Conservation (phyloP, 2,797 vertebrate genomes). For the Antrozous pallidus region DNA sequence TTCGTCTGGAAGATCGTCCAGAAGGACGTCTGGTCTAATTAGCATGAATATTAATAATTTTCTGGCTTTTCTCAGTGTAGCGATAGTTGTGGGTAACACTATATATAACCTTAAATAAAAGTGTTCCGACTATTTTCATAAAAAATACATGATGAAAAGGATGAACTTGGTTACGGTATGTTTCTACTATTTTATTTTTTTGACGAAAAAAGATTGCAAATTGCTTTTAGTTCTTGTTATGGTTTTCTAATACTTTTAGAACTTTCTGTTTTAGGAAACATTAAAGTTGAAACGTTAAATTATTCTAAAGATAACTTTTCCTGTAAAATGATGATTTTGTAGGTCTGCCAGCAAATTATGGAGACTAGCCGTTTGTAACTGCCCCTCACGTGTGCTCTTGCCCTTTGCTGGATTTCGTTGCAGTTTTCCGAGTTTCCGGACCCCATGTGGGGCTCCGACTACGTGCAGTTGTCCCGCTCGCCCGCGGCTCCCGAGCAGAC, state of each 20-base stretch:
- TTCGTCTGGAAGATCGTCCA: too few relatives aligned
- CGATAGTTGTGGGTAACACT: not conserved
- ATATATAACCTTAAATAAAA: not conserved
- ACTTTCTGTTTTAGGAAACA: not conserved
- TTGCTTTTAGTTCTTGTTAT: not conserved
- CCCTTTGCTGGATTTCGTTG: slow-evolving; percentile 70
- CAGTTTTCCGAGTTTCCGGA: slow-evolving; percentile 96
- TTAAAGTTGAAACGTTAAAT: not conserved
- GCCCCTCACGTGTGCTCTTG: not conserved
- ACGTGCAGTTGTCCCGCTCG: slow-evolving; percentile 88
- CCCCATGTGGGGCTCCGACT: slow-evolving; percentile 95
- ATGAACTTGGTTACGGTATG: not conserved
- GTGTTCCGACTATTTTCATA: not conserved
- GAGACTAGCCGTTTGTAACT: not conserved
- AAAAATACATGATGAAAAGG: not conserved
- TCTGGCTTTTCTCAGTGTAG: not conserved
- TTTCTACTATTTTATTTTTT: not conserved
- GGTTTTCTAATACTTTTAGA: not conserved
- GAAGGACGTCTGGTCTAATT: too few relatives aligned
- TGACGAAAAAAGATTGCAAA: not conserved
- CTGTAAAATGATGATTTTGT: not conserved
- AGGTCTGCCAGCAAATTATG: not conserved
- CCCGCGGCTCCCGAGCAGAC: slow-evolving; percentile 84
- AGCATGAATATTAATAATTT: slow-evolving; percentile 1
- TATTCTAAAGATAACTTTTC: not conserved